Base-by-base conservation (phyloP, 1,140 invertebrate genomes). In the Drosophila paulistorum region DNA sequence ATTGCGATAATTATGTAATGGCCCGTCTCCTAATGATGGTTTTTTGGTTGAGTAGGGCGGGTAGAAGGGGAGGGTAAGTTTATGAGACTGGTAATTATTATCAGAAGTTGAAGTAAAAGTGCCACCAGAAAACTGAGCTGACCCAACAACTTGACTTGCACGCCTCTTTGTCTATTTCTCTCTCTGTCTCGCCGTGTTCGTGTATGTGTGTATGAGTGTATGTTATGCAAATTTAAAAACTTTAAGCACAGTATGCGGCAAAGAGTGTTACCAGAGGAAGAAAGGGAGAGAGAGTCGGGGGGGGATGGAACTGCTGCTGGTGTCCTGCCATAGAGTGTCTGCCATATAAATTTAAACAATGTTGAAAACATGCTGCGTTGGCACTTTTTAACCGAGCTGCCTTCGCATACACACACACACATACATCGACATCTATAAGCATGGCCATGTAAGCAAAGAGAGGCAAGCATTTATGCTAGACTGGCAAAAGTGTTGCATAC, bases 321-420 rank as follows among this genome's bases (percentile, higher is more conserved):
- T 30, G 37, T 42, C 55, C 23, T 67, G 11, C 14, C 35, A 45
- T 66, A 61, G 63, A 69, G 55, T 69, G 79, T 78, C 85, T 87
- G 71, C 83, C 83, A 83, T 89, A 87, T 87, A 87, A 87, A 87
- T 87, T 87, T 87, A 87, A 87, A 89, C 83, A 87, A 87, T 87
- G 83, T 87, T 89, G 83, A 87, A 87, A 87, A 89, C 83, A 87
- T 87, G 83, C 83, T 87, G 83, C 84, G 84, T 87, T 87, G 83
- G 84, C 83, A 87, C 83, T 87, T 87, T 87, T 87, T 87, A 87
- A 87, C 83, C 83, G 87, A 79, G 81, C 81, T 77, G 64, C 82
- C 65, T 48, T 74, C 77, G 68, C 59, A 70, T 55, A 61, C 59
- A 71, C 68, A 77, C 68, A 67, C 20, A 1, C 59, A 61, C 59